Conservation (phyloP, 92 coral and sea anemone species). For the Actinostola sp. region DNA sequence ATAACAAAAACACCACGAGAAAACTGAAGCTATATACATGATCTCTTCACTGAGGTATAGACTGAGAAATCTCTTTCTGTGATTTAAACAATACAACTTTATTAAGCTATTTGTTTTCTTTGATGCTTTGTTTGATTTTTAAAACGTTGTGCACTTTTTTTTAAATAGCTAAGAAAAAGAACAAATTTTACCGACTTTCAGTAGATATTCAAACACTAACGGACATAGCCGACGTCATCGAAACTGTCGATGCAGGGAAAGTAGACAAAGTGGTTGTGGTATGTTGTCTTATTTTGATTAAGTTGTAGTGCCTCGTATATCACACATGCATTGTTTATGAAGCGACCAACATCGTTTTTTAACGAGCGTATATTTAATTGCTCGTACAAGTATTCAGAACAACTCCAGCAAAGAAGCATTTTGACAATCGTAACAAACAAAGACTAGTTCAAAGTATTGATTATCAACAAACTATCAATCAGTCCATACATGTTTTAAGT, state of each 20-base stretch:
- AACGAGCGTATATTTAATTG: constrained; percentile 40
- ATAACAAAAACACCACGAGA: too few species aligned
- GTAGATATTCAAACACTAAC: neutral
- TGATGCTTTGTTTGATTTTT: constrained; percentile 64
- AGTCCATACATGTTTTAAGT: constrained; percentile 4
- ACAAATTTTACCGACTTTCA: neutral
- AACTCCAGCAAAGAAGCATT: neutral
- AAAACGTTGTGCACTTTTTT: constrained; percentile 20
- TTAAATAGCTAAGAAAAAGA: neutral
- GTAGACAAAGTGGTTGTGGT: neutral
- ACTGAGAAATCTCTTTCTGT: neutral
- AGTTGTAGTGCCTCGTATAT: constrained; percentile 10
- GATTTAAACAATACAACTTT: constrained; percentile 63
- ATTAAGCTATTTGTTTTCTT: constrained; percentile 61
- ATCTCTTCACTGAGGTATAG: too few species aligned
- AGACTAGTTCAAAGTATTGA: constrained; percentile 1
- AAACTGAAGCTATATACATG: too few species aligned
- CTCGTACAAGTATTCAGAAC: constrained; percentile 10
- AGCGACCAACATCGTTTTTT: constrained; percentile 34
- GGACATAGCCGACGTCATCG: neutral
- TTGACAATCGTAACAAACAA: neutral
- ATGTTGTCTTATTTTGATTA: constrained; percentile 1
- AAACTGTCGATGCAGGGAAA: neutral
- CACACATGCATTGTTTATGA: constrained; percentile 25
- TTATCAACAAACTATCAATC: constrained; percentile 5